phyloP scores from a whole-genome alignment of 2,888 invertebrate species.

The Lingula anatina region DNA sequence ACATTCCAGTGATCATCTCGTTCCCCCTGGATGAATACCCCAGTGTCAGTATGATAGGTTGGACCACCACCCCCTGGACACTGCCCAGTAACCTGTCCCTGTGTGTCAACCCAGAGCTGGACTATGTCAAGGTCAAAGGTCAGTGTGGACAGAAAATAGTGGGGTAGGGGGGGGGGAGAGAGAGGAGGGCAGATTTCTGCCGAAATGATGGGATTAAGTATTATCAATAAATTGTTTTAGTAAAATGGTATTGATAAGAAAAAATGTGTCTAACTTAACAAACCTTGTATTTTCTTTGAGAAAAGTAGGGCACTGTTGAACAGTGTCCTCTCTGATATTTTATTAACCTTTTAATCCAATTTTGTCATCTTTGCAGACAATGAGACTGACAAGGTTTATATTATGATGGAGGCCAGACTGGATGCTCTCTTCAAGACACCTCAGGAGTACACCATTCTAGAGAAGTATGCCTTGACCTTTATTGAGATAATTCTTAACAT shows the following conservation, averaged over 20 bases:
- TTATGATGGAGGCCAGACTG: constrained; percentile 79
- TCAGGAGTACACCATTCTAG: constrained; percentile 72
- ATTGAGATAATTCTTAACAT: no score
- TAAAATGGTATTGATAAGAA: neutral
- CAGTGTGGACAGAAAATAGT: constrained; percentile 3
- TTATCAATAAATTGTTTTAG: no score
- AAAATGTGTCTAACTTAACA: neutral
- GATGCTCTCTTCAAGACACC: constrained; percentile 72
- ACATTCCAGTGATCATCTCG: constrained; percentile 68
- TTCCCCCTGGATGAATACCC: constrained; percentile 75
- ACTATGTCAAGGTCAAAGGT: constrained; percentile 72
- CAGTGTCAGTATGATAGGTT: constrained; percentile 71
- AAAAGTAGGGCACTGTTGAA: no score
- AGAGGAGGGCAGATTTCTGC: neutral
- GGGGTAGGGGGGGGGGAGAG: neutral
- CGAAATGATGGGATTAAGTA: neutral
- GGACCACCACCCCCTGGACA: constrained; percentile 99
- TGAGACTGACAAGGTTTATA: constrained; percentile 66
- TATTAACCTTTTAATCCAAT: no score
- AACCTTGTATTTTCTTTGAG: no score
- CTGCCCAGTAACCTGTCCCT: constrained; percentile 92
- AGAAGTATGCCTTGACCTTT: constrained; percentile 60
- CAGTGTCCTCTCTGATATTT: no score
- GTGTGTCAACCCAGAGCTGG: constrained; percentile 84
- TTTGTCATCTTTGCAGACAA: constrained; percentile 50